Evolutionary conservation across 2,888 invertebrate genomes (phyloP).

Genomic region (Oconnorella tubifera): DNA sequence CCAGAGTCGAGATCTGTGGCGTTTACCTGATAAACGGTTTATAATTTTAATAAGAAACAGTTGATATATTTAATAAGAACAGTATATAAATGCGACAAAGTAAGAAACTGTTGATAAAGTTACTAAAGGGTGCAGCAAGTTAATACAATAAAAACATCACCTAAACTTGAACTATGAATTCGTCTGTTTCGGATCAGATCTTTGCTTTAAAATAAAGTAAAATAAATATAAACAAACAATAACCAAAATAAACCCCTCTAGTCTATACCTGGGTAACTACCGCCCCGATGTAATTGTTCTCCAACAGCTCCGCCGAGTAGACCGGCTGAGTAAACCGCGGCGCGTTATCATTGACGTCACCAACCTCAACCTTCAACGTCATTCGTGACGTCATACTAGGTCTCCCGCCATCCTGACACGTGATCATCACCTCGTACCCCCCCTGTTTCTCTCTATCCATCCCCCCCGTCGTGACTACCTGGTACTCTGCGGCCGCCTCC

Average conservation of each 20-base stretch:
- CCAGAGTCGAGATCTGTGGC: constrained; percentile 13
- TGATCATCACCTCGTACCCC: constrained; percentile 7
- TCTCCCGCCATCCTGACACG: constrained; percentile 16
- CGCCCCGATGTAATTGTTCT: constrained; percentile 20
- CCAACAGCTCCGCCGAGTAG: constrained; percentile 14
- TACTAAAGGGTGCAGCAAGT: no score
- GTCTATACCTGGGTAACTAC: constrained; percentile 7
- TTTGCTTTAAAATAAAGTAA: no score
- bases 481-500: constrained; percentile 5
- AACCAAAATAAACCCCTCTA: no score
- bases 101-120: no score
- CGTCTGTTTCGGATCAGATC: no score
- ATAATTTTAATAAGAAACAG: no score
- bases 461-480: constrained; percentile 11
- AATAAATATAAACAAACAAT: no score
- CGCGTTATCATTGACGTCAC: constrained; percentile 19
- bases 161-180: no score
- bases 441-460: constrained; percentile 16
- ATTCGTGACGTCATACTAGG: constrained; percentile 8
- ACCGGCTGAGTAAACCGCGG: constrained; percentile 6
- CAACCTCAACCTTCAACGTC: constrained; percentile 10
- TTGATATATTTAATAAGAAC: no score
- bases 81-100: no score
- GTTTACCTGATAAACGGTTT: constrained; percentile 12
- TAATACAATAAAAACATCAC: no score